These are phyloP conservation scores for Xiphophorus couchianus DNA, from an alignment of 2,113 vertebrate species.

Conservation along the genomic window DNA sequence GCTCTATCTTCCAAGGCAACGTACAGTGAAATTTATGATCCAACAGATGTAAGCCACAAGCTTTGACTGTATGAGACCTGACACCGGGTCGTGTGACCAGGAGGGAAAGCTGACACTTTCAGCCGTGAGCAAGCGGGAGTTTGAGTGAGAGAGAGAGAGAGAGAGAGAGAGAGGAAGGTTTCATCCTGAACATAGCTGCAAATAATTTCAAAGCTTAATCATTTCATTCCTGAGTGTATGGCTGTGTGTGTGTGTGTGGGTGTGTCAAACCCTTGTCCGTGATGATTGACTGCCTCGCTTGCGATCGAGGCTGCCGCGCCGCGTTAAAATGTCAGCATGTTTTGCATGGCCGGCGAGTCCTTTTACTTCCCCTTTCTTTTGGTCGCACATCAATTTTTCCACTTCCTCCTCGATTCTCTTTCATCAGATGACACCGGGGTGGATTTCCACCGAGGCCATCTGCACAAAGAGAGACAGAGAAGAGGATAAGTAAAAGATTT, in stretches of 20 bases:
- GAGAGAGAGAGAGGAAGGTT: neutral
- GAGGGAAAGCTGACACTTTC: constrained; percentile 22
- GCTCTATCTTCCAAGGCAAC: constrained; percentile 13
- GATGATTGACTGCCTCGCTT: constrained; percentile 11
- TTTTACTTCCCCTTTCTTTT: constrained; percentile 52
- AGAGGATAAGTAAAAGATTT: constrained; percentile 1
- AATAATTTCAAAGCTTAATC: neutral
- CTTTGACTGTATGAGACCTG: constrained; percentile 49
- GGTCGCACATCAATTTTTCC: constrained; percentile 45
- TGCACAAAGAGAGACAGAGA: constrained; percentile 2
- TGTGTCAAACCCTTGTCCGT: neutral
- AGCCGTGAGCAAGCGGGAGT: constrained; percentile 2
- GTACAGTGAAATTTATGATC: constrained; percentile 56
- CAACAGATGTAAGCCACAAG: constrained; percentile 54
- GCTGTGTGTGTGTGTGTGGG: neutral
- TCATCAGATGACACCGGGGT: constrained; percentile 33
- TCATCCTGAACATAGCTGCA: neutral
- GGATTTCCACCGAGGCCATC: constrained; percentile 32
- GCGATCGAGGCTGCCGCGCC: constrained; percentile 25
- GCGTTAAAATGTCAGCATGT: constrained; percentile 55
- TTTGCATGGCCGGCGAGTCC: constrained; percentile 52
- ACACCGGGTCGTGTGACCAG: constrained; percentile 55
- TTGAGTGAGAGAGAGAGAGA: neutral
- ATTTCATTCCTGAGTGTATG: neutral
- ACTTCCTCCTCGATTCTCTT: constrained; percentile 58